Base-by-base conservation (phyloP, 1,140 invertebrate genomes). In the Drosophila neocordata region DNA sequence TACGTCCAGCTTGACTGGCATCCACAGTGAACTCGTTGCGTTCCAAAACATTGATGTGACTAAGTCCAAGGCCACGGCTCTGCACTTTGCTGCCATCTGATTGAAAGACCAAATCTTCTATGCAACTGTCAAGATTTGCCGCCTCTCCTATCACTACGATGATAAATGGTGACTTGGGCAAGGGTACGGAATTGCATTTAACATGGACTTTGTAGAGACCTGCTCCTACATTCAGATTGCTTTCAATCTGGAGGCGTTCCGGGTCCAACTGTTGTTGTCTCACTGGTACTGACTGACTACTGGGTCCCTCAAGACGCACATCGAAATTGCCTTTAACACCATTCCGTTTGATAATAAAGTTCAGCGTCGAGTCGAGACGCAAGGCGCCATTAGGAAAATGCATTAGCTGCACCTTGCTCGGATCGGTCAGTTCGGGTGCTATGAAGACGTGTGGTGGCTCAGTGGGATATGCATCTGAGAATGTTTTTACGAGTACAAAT, bases 121-220 rank as follows among this genome's bases (percentile, higher is more conserved):
- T 48, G 37, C 2, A 48, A 11, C 8, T 48, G 41, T 8, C 0
- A 31, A 44, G 38, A 48, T 35, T 1, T 73, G 96, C 94, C 79
- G 95, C 95, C 4, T 97, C 97, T 5, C 75, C 73, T 24, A 91
- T 91, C 27, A 78, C 96, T 62, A 96, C 95, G 12, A 98, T 94
- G 48, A 96, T 94, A 92, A 95, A 97, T 0, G 97, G 97, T 65
- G 96, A 97, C 31, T 94, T 96, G 37, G 96, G 95, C 92, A 98
- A 96, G 90, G 97, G 96, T 57, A 97, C 96, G 4, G 96, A 96
- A 90, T 98, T 97, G 91, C 96, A 97, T 79, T 96, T 96, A 7
- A 97, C 93, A 83, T 98, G 95, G 37, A 98, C 95, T 82, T 96
- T 95, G 91, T 98, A 96, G 24, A 97, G 94, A n/a, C 97, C 97